Evolutionary conservation across 64 coral and sea anemone genomes (phyloP).

Genomic region (Montipora cactus): DNA sequence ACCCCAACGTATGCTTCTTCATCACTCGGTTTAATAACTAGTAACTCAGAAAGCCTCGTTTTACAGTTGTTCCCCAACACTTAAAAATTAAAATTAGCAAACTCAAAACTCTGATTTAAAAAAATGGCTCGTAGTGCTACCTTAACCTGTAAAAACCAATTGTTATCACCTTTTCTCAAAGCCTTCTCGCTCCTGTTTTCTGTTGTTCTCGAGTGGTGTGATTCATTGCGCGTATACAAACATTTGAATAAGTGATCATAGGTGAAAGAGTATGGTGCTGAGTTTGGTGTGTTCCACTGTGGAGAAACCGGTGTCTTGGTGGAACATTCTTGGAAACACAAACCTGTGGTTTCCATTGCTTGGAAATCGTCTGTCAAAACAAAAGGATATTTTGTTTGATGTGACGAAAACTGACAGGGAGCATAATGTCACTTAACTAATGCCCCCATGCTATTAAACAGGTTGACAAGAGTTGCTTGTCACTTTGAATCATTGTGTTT

Average conservation of each 20-base stretch:
- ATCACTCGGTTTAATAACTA: too few relatives aligned
- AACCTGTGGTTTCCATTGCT: not conserved
- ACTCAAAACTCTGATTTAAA: not conserved
- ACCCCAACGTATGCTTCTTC: too few relatives aligned
- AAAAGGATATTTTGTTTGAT: not conserved
- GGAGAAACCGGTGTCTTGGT: not conserved
- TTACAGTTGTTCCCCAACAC: too few relatives aligned
- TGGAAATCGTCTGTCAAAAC: not conserved
- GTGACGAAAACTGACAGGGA: too few relatives aligned
- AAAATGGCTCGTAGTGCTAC: not conserved
- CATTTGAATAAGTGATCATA: constrained; percentile 29
- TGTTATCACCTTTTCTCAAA: not conserved
- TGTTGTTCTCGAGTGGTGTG: not conserved
- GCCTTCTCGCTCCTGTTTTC: not conserved
- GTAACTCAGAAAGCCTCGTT: too few relatives aligned
- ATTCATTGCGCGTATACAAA: constrained; percentile 32
- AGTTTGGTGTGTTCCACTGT: not conserved
- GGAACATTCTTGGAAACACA: not conserved
- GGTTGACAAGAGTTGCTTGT: too few relatives aligned
- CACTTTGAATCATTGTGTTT: too few relatives aligned
- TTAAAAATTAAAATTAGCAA: too few relatives aligned
- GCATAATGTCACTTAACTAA: too few relatives aligned
- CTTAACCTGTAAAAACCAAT: not conserved
- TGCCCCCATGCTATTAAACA: too few relatives aligned
- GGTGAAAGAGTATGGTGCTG: constrained; percentile 17